These are phyloP conservation scores for Drosophila novamexicana DNA, from an alignment of 1,140 invertebrate species.

Conservation along the genomic window DNA sequence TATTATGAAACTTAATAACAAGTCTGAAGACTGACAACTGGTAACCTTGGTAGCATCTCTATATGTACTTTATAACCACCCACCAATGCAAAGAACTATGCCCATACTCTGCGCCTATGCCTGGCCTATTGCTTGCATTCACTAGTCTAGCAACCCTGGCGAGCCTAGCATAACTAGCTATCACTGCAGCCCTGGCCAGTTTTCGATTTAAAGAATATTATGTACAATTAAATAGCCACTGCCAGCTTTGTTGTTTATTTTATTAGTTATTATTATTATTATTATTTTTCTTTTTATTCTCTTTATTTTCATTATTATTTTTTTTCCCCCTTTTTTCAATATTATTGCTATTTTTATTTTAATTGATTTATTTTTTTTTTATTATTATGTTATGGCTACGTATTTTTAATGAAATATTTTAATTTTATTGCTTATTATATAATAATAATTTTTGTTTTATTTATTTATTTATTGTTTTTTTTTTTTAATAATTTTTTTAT, in stretches of 20 bases:
- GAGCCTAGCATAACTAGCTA: neutral
- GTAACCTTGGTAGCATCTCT: slow-evolving; percentile 22
- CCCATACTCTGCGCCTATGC: neutral
- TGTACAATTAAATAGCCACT: slow-evolving; percentile 2
- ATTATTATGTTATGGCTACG: neutral
- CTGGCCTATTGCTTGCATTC: neutral
- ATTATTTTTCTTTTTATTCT: too few relatives aligned
- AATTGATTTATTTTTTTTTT: neutral
- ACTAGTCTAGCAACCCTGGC: slow-evolving; percentile 1
- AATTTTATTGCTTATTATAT: too few relatives aligned
- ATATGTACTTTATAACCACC: slow-evolving; percentile 17
- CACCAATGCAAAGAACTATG: neutral
- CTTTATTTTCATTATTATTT: too few relatives aligned
- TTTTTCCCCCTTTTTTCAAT: too few relatives aligned
- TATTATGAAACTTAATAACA: slow-evolving; percentile 18
- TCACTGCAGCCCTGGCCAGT: neutral
- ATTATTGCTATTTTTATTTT: too few relatives aligned
- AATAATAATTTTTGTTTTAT: neutral
- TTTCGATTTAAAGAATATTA: neutral
- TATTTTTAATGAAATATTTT: too few relatives aligned
- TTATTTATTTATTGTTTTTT: neutral
- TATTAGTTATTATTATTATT: too few relatives aligned
- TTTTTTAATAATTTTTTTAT: too few relatives aligned
- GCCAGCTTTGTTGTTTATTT: neutral
- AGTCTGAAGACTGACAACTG: slow-evolving; percentile 46